Conservation (phyloP, 2,888 invertebrate species). For the Tetragonula carbonaria region DNA sequence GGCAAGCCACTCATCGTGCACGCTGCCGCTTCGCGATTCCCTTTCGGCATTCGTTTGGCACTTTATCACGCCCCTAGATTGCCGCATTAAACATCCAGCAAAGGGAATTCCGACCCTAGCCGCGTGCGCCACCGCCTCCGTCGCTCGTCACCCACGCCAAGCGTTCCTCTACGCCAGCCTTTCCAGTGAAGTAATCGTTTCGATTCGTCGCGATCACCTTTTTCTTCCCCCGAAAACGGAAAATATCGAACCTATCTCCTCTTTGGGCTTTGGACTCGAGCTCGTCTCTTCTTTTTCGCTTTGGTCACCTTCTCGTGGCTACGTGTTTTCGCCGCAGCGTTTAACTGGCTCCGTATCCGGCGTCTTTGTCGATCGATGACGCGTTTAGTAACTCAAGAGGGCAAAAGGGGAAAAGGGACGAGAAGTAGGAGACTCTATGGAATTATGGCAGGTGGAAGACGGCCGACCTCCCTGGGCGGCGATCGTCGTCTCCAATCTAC, state of each 20-base stretch:
- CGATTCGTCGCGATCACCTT: background rate
- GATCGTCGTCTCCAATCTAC: slow-evolving; percentile 74
- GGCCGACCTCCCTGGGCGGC: slow-evolving; percentile 77
- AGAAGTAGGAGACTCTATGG: slow-evolving; percentile 59
- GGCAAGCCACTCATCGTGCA: slow-evolving; percentile 49
- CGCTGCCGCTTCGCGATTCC: slow-evolving; percentile 78
- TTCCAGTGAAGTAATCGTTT: slow-evolving; percentile 43
- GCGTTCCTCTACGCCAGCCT: background rate
- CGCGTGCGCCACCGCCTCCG: slow-evolving; percentile 23
- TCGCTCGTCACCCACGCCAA: background rate
- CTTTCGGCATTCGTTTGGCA: slow-evolving; percentile 82
- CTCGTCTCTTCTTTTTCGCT: background rate
- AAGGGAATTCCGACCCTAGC: slow-evolving; percentile 80
- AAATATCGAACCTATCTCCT: background rate
- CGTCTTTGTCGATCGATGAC: slow-evolving; percentile 52
- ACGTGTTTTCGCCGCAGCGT: too few species aligned
- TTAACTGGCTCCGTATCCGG: too few species aligned
- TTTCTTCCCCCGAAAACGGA: background rate
- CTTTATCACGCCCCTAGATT: slow-evolving; percentile 84
- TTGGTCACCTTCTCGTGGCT: too few species aligned
- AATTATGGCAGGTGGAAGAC: slow-evolving; percentile 81
- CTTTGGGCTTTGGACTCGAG: background rate
- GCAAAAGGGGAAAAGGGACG: slow-evolving; percentile 38
- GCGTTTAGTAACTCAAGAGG: slow-evolving; percentile 64
- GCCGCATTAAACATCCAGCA: slow-evolving; percentile 84